Conservation (phyloP, 2,797 vertebrate genomes). For the Vultur gryphus region DNA sequence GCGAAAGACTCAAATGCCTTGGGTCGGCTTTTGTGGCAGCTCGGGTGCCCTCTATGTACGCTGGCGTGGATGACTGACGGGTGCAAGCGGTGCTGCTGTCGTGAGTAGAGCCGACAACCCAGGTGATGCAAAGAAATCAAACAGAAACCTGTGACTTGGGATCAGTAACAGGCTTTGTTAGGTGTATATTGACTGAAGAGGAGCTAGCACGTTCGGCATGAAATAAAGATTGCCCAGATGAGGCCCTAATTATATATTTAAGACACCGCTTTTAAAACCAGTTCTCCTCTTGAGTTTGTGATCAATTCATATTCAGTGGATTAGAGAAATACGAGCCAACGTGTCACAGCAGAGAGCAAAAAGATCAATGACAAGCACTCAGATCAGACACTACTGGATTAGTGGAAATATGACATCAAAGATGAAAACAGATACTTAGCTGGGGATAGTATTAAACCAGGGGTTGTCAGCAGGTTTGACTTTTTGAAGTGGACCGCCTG, state of each 20-base stretch:
- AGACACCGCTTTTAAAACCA: background rate
- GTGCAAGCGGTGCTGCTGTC: background rate
- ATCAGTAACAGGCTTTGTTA: fast-evolving
- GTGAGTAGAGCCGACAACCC: fast-evolving
- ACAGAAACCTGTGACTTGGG: background rate
- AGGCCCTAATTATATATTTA: background rate
- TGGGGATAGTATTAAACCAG: background rate
- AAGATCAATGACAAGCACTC: background rate
- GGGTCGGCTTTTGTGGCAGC: background rate
- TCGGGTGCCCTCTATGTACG: fast-evolving
- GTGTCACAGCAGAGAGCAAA: background rate
- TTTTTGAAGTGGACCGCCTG: background rate
- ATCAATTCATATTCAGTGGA: background rate
- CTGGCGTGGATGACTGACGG: fast-evolving
- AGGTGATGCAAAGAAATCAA: background rate
- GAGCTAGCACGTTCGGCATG: background rate
- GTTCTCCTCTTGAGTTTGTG: background rate
- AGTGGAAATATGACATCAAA: background rate
- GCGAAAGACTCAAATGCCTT: background rate
- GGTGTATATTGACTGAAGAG: background rate
- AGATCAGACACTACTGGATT: background rate
- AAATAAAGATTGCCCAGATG: background rate
- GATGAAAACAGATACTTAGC: background rate
- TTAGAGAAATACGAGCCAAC: background rate
- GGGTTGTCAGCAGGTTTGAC: background rate